Conservation (phyloP, 2,797 vertebrate genomes). For the Girardinus metallicus region DNA sequence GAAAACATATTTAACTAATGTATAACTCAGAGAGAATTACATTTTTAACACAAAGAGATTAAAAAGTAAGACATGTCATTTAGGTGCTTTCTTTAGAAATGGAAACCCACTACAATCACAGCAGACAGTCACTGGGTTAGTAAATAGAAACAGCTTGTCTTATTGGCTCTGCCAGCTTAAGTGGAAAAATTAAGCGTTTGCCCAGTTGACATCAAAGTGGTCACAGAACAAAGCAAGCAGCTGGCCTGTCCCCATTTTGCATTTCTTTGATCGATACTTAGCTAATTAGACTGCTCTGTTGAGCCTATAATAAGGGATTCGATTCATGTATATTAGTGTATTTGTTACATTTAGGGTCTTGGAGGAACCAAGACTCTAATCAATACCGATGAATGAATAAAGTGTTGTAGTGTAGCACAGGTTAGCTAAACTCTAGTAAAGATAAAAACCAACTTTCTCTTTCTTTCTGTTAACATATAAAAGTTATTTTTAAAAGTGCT, state of each 20-base stretch:
- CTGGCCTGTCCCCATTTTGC: conserved; percentile 54
- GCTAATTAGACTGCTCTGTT: conserved; percentile 42
- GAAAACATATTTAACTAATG: not conserved
- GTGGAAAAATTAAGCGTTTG: conserved; percentile 50
- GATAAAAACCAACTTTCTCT: not conserved
- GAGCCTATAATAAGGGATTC: conserved; percentile 44
- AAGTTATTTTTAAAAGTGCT: not conserved
- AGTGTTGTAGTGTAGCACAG: not conserved
- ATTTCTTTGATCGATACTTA: conserved; percentile 65
- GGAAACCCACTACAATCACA: conserved; percentile 15
- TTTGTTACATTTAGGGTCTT: conserved; percentile 33
- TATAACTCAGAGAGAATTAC: not conserved
- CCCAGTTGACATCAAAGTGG: conserved; percentile 66
- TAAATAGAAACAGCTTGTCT: conserved; percentile 49
- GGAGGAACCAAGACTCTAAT: conserved; percentile 30
- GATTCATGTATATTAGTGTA: conserved; percentile 32
- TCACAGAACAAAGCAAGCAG: conserved; percentile 66
- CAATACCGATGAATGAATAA: conserved; percentile 27
- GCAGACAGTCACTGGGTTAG: conserved; percentile 23
- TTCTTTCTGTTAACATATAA: not conserved
- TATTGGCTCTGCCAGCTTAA: conserved; percentile 53
- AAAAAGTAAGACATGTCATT: not conserved
- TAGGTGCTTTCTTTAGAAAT: not conserved
- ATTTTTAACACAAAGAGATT: not conserved
- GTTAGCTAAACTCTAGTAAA: not conserved